These are phyloP conservation scores for Crocallis elinguaria DNA, from an alignment of 2,888 invertebrate genomes.

Conservation along the genomic window DNA sequence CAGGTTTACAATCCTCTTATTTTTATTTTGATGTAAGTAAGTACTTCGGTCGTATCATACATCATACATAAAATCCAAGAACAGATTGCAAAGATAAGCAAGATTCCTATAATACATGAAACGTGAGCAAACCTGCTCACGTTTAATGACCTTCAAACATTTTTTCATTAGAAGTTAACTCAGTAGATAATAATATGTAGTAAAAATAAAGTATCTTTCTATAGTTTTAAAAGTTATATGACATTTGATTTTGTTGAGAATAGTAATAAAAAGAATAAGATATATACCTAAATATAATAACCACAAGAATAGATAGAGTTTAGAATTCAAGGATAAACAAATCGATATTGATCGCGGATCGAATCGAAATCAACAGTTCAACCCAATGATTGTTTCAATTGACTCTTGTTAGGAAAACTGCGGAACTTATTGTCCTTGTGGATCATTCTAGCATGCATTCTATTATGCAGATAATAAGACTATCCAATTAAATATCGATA, in stretches of 20 bases:
- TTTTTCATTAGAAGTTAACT: not conserved
- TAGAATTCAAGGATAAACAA: conserved; percentile 41
- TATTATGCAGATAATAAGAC: conserved; percentile 4
- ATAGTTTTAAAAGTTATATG: not conserved
- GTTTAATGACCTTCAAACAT: conserved; percentile 3
- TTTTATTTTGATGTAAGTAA: not conserved
- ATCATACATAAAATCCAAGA: not conserved
- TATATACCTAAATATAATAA: no score
- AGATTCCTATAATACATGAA: no score
- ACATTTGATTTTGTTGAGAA: conserved; percentile 5
- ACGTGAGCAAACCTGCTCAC: conserved; percentile 1
- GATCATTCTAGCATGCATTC: conserved; percentile 19
- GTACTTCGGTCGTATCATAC: no score
- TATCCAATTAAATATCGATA: not conserved
- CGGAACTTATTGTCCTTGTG: conserved; percentile 10
- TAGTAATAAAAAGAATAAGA: conserved; percentile 29
- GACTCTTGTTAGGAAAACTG: conserved; percentile 40
- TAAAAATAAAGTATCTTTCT: conserved; percentile 13
- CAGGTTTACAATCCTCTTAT: not conserved
- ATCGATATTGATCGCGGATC: conserved; percentile 29
- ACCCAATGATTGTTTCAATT: conserved; percentile 37
- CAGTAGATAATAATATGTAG: conserved; percentile 7
- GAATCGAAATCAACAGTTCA: conserved; percentile 16
- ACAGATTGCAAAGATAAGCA: conserved; percentile 1
- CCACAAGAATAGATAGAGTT: conserved; percentile 15